Percentiles rank a stretch among this genome's conserved stretches.
Conservation (phyloP, 2,797 vertebrate species). For the Darevskia mixta region DNA sequence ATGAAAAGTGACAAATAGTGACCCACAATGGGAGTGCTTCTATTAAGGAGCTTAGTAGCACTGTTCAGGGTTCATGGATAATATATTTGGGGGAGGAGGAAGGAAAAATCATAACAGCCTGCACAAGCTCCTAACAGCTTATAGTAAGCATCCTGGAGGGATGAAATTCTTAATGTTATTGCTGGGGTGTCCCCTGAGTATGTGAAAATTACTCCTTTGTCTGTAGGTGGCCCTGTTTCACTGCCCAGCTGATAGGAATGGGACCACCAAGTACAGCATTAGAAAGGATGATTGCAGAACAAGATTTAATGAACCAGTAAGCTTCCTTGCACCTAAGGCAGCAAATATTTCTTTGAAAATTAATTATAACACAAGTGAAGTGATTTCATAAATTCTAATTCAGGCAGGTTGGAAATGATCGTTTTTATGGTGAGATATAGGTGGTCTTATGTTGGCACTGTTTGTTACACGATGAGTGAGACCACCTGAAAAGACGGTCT, state of each 20-base stretch:
- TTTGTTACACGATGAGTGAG: background rate
- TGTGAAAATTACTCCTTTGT: background rate
- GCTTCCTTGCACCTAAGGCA: conserved; percentile 43
- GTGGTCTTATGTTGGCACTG: background rate
- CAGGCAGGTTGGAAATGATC: conserved; percentile 2
- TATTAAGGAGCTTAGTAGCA: background rate
- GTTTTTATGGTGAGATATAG: background rate
- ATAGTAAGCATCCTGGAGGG: background rate
- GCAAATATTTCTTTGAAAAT: conserved; percentile 15
- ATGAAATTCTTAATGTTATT: background rate
- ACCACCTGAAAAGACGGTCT: conserved; percentile 23
- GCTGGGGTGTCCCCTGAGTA: background rate
- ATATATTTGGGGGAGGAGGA: too few species aligned
- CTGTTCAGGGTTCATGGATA: background rate
- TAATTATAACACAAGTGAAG: conserved; percentile 19
- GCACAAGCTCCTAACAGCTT: background rate
- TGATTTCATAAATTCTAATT: background rate
- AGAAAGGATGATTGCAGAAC: background rate
- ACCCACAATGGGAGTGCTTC: background rate
- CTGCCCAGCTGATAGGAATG: conserved; percentile 14
- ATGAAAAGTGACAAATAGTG: background rate
- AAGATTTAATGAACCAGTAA: conserved; percentile 5
- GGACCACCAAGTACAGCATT: background rate
- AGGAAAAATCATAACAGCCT: too few species aligned
- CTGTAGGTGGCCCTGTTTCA: conserved; percentile 17